These are phyloP conservation scores for Prionailurus viverrinus DNA, from an alignment of 2,113 vertebrate species.

Conservation along the genomic window DNA sequence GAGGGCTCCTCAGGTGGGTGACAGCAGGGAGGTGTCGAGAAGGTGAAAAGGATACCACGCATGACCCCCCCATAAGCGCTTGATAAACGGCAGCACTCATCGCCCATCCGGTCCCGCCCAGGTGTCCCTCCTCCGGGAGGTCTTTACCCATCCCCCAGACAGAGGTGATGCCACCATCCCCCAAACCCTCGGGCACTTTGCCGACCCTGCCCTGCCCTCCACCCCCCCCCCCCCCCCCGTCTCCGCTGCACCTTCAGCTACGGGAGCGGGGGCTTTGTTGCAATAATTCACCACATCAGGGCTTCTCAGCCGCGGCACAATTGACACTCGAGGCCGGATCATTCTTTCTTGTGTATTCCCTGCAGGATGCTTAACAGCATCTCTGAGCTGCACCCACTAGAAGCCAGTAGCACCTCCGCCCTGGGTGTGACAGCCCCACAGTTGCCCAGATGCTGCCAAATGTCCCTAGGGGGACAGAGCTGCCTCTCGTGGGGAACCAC, in stretches of 20 bases:
- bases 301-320: rapidly evolving
- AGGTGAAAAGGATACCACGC: not conserved
- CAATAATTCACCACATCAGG: rapidly evolving
- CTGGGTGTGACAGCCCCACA: not conserved
- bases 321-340: rapidly evolving
- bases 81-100: rapidly evolving
- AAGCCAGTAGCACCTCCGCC: not conserved
- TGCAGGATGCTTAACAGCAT: no score
- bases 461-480: not conserved
- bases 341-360: not conserved
- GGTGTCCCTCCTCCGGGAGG: not conserved
- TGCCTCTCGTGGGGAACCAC: not conserved
- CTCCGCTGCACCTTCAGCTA: rapidly evolving
- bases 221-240: no score
- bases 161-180: not conserved
- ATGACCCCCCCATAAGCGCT: not conserved
- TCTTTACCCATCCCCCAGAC: not conserved
- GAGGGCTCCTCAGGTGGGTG: not conserved
- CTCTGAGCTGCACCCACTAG: not conserved
- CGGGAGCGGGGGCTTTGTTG: rapidly evolving
- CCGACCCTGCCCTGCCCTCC: no score
- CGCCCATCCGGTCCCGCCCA: not conserved
- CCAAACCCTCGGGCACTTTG: not conserved
- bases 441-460: not conserved
- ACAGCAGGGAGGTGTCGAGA: not conserved